These are phyloP conservation scores for Engystomops pustulosus DNA, from an alignment of 2,113 vertebrate species.

Conservation along the genomic window DNA sequence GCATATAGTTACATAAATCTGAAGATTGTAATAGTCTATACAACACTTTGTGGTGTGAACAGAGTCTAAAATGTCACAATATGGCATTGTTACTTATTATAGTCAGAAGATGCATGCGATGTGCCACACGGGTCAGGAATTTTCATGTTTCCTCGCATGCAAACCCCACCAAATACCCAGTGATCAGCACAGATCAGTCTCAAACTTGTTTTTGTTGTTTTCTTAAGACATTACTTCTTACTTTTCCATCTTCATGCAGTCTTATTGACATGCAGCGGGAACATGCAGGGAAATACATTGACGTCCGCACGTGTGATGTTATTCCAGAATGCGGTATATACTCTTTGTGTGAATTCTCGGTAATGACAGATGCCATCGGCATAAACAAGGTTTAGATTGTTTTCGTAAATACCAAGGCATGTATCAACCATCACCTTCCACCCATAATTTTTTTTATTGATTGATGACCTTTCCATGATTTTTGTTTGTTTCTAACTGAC, in stretches of 20 bases:
- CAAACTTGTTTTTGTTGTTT: constrained; percentile 23
- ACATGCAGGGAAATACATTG: neutral
- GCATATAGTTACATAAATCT: neutral
- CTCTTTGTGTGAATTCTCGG: constrained; percentile 1
- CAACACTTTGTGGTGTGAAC: neutral
- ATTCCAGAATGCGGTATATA: neutral
- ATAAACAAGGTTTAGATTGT: constrained; percentile 31
- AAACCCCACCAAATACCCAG: neutral
- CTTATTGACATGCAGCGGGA: neutral
- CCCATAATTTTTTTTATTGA: constrained; percentile 31
- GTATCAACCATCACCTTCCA: constrained; percentile 7
- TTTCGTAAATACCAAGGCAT: constrained; percentile 1
- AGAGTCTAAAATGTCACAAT: neutral
- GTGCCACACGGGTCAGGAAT: neutral
- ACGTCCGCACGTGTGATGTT: neutral
- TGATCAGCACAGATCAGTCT: constrained; percentile 15
- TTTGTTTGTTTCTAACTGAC: constrained; percentile 5
- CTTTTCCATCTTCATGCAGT: neutral
- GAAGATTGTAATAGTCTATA: neutral
- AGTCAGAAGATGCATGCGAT: neutral
- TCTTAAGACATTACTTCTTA: neutral
- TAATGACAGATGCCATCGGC: constrained; percentile 23
- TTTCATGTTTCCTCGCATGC: neutral
- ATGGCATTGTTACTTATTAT: neutral
- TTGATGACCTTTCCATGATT: constrained; percentile 34